Conservation (phyloP, 2,797 vertebrate genomes). For the Premnoplex brunnescens region DNA sequence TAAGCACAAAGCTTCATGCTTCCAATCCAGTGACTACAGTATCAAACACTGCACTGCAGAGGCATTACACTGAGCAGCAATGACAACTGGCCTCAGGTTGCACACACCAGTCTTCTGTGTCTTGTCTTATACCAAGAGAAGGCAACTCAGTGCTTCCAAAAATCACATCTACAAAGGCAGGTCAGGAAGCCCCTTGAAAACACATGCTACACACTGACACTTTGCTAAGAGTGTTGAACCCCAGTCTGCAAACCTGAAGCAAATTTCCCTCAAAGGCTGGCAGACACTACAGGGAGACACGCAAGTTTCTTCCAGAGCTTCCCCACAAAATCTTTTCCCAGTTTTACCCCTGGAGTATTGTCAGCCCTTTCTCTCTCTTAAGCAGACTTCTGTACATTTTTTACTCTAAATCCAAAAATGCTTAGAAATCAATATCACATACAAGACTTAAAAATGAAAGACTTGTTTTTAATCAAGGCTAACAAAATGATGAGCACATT, state of each 20-base stretch:
- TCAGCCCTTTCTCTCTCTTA: neutral
- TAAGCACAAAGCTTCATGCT: neutral
- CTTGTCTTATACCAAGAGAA: neutral
- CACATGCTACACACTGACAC: no score
- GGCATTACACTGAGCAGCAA: neutral
- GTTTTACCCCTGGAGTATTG: neutral
- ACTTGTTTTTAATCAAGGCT: conserved; percentile 28
- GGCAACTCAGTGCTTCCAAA: neutral
- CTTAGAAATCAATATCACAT: neutral
- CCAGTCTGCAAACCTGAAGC: neutral
- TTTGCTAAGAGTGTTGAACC: neutral
- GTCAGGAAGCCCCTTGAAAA: neutral
- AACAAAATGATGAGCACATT: conserved; percentile 12
- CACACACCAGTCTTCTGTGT: neutral
- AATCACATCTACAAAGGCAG: neutral
- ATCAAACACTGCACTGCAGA: neutral
- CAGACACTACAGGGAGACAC: neutral
- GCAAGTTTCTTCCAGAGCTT: neutral
- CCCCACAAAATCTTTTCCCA: neutral
- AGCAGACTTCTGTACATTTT: neutral
- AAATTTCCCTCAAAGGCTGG: neutral
- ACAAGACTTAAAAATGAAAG: neutral
- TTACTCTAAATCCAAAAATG: neutral
- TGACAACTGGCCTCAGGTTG: neutral
- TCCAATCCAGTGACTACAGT: fast-evolving